Conservation (phyloP, 2,888 invertebrate genomes). For the Epirrhoe alternata region DNA sequence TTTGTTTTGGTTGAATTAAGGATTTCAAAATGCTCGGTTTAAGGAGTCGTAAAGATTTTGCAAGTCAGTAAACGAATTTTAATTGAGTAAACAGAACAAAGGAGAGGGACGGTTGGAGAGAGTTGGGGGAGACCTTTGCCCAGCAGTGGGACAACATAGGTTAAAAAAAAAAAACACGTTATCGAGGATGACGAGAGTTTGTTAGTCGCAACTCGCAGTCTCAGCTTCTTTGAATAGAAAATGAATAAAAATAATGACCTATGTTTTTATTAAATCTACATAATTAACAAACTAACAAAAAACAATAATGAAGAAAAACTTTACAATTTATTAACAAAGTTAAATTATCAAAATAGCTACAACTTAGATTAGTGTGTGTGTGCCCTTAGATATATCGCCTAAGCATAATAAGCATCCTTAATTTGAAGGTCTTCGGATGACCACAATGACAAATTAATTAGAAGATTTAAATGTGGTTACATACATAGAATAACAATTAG, state of each 20-base stretch:
- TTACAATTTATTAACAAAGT: neutral
- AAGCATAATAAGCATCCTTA: neutral
- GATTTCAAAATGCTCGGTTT: slow-evolving; percentile 29
- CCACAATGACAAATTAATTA: slow-evolving; percentile 36
- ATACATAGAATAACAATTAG: slow-evolving; percentile 38
- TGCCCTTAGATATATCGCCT: neutral
- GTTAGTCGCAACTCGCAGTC: neutral
- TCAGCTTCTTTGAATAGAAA: neutral
- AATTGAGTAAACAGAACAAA: slow-evolving; percentile 26
- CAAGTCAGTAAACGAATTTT: slow-evolving; percentile 24
- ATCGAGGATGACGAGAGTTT: neutral
- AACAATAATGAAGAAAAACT: too few relatives aligned
- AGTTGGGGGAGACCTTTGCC: too few relatives aligned
- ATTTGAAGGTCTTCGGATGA: slow-evolving; percentile 24
- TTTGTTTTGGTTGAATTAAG: slow-evolving; percentile 36
- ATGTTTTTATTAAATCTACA: neutral
- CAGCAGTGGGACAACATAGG: too few relatives aligned
- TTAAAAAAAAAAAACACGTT: too few relatives aligned
- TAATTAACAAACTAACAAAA: too few relatives aligned
- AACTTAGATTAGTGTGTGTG: too few relatives aligned
- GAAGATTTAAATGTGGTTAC: slow-evolving; percentile 20
- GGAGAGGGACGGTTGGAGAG: too few relatives aligned
- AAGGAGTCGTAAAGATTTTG: slow-evolving; percentile 35
- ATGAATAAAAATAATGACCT: neutral
- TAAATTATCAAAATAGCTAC: neutral